phyloP scores from a whole-genome alignment of 1,140 invertebrate species.

The Bursaphelenchus mucronatus region DNA sequence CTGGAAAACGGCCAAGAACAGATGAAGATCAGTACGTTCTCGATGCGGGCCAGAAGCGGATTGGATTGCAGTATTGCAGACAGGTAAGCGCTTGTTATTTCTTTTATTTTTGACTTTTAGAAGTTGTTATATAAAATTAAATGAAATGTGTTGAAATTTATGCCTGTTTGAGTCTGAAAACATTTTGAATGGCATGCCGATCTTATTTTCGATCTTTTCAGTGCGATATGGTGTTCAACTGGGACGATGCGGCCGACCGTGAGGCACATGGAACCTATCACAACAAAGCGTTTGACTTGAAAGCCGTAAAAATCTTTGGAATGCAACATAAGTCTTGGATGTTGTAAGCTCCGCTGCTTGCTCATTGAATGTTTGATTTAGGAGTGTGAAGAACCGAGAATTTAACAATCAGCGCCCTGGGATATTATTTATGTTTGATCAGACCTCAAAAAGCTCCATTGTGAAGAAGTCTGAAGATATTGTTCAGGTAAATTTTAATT shows the following conservation, averaged over 20 bases:
- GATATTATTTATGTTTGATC: constrained; percentile 21
- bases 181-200: too few relatives aligned
- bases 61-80: too few relatives aligned
- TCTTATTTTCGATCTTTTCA: constrained; percentile 9
- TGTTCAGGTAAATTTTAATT: constrained; percentile 19
- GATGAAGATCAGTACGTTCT: too few relatives aligned
- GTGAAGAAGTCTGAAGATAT: constrained; percentile 33
- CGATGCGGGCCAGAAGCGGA: too few relatives aligned
- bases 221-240: constrained; percentile 47
- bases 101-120: too few relatives aligned
- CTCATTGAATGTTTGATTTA: constrained; percentile 12
- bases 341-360: constrained; percentile 14
- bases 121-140: too few relatives aligned
- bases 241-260: constrained; percentile 30
- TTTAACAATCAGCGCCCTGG: constrained; percentile 22
- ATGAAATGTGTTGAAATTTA: too few relatives aligned
- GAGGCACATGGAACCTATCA: constrained; percentile 33
- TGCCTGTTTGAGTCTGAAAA: too few relatives aligned
- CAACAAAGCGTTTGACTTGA: constrained; percentile 40
- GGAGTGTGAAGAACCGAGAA: constrained; percentile 16
- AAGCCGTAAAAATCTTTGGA: constrained; percentile 27
- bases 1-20: too few relatives aligned
- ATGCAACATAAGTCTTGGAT: constrained; percentile 37
- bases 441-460: constrained; percentile 23
- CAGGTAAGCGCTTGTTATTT: too few relatives aligned